These are phyloP conservation scores for Callosobruchus maculatus DNA, from an alignment of 2,888 invertebrate genomes.

Conservation along the genomic window DNA sequence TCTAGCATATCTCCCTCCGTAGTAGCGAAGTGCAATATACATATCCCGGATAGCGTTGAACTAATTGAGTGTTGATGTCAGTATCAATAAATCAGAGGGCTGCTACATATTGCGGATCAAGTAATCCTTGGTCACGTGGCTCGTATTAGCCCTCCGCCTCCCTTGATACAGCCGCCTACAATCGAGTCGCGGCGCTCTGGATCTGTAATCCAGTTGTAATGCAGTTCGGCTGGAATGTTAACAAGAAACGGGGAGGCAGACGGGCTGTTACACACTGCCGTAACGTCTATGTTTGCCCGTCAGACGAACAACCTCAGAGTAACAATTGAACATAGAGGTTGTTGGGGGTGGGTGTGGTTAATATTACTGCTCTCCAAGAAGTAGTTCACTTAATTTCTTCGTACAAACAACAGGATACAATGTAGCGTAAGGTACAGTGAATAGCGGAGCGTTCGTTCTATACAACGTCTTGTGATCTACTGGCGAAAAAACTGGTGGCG, in stretches of 20 bases:
- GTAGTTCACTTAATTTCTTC: no score
- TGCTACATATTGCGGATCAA: slow-evolving; percentile 43
- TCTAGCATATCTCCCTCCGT: neutral
- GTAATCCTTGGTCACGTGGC: slow-evolving; percentile 41
- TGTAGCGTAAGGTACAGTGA: no score
- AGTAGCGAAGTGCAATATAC: neutral
- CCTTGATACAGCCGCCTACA: slow-evolving; percentile 5
- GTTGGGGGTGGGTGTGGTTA: no score
- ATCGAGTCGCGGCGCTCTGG: neutral
- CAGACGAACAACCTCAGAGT: no score
- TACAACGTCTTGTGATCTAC: no score
- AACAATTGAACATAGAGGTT: no score
- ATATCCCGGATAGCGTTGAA: neutral
- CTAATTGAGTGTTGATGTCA: slow-evolving; percentile 45
- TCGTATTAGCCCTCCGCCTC: slow-evolving; percentile 37
- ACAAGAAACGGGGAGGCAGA: slow-evolving; percentile 1
- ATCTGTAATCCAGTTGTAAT: slow-evolving; percentile 35
- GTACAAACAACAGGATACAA: no score
- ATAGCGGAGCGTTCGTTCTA: no score
- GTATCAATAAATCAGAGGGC: slow-evolving; percentile 43
- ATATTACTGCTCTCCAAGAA: no score
- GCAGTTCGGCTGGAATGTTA: slow-evolving; percentile 24
- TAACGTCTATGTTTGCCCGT: neutral
- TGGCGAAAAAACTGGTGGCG: no score
- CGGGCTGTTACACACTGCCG: no score